A percentile compares a stretch with the other conserved stretches of the same genome.
phyloP scores from a whole-genome alignment of 2,113 vertebrate genomes.

The Pimephales promelas region DNA sequence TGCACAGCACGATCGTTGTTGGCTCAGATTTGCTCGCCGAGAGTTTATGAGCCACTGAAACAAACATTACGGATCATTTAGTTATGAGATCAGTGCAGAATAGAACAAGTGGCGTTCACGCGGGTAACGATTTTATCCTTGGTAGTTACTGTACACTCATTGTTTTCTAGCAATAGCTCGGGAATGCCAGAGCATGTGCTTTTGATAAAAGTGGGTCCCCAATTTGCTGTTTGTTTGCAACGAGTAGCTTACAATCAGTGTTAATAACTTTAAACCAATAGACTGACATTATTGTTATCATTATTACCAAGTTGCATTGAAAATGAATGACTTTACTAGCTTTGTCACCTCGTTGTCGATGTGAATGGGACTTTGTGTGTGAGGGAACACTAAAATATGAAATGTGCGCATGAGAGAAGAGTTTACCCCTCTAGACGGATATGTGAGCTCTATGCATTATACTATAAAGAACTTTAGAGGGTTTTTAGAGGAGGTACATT shows the following conservation, averaged over 20 bases:
- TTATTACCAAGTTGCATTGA: neutral
- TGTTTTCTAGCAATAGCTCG: neutral
- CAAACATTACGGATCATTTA: conserved; percentile 27
- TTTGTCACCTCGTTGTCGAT: neutral
- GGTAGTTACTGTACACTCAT: neutral
- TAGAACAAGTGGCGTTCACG: too few species aligned
- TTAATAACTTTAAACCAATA: neutral
- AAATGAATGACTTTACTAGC: neutral
- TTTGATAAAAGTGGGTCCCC: neutral
- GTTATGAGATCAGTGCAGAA: neutral
- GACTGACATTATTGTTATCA: neutral
- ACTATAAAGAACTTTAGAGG: neutral
- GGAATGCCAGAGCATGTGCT: neutral
- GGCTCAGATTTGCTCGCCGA: neutral
- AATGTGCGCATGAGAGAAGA: neutral
- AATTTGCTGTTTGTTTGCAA: neutral
- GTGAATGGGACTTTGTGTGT: neutral
- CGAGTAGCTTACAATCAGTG: neutral
- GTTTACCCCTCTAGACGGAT: neutral
- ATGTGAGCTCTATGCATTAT: conserved; percentile 3
- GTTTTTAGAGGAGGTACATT: neutral
- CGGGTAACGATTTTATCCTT: conserved; percentile 4
- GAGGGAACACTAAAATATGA: neutral
- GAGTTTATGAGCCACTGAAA: neutral
- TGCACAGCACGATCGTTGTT: neutral